Conservation (phyloP, 2,113 vertebrate species). For the Benthochromis sp. region DNA sequence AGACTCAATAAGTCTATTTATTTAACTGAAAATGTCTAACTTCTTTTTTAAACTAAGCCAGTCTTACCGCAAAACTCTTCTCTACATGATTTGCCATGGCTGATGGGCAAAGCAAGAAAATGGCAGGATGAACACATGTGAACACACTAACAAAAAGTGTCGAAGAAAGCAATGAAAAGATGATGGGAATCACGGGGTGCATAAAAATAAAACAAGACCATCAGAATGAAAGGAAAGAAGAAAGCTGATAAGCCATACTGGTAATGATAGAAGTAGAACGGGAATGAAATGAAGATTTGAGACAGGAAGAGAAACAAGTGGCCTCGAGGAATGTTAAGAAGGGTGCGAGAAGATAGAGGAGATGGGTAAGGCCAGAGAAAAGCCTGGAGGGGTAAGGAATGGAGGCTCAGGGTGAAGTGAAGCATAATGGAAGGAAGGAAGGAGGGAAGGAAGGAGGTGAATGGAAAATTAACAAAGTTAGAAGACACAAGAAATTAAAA, state of each 20-base stretch:
- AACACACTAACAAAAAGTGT: neutral
- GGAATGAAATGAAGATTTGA: neutral
- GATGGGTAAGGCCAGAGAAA: neutral
- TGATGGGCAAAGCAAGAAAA: neutral
- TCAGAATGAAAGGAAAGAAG: neutral
- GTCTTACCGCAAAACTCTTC: neutral
- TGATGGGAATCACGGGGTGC: neutral
- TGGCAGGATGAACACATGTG: neutral
- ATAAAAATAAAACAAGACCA: neutral
- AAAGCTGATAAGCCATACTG: neutral
- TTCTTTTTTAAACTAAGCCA: neutral
- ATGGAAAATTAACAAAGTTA: neutral
- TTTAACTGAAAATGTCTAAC: neutral
- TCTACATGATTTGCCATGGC: constrained; percentile 7
- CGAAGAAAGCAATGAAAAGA: neutral
- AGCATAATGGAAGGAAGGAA: neutral
- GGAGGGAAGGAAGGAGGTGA: neutral
- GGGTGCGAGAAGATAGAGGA: neutral
- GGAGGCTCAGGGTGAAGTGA: neutral
- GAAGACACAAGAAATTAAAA: neutral
- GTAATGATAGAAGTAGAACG: neutral
- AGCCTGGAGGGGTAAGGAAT: neutral
- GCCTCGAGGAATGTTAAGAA: neutral
- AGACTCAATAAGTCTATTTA: neutral
- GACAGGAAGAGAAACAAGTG: neutral